Base-by-base conservation (phyloP, 2,113 vertebrate species). In the Rhinolophus sinicus region DNA sequence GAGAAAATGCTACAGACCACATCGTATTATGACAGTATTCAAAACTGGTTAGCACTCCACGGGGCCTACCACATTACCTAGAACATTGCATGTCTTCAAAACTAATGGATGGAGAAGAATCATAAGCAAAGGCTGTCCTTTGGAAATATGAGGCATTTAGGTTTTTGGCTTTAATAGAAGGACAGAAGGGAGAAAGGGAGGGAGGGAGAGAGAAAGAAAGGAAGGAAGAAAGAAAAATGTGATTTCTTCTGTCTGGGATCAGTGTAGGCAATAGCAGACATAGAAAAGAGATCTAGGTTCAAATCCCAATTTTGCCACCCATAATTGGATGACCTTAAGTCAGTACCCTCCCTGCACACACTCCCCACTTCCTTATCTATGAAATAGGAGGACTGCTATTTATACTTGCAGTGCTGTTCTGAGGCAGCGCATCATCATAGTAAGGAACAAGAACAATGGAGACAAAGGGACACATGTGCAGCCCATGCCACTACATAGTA, bases 401-500 rank as follows among this genome's bases (percentile, higher is more conserved):
- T 24, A 44, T 13, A 2, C 35, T 35, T 50, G 18, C 24, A 52
- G 62, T 21, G 22, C 16, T 72, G n/a, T 24, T 56, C 47, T 5
- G 35, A 67, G 40, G 33, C 21, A 60, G 26, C 9, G 3, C 1
- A 3, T 15, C 28, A 24, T 2, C 16, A 18, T 18, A n/a, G 35
- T 15, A n/a, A 88, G 35, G 35, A 83, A 33, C 22, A 52, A 72
- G 24, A 52, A 30, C 8, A 56, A 22, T 22, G 13, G 11, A 58
- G 33, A 22, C 11, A 12, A 72, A 69, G 44, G 6, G 35, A 82
- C 15, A 19, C 28, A 8, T 10, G 19, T 11, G 1, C 19, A 22
- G 58, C 14, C 52, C 35, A 35, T 9, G 3, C 30, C 12, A 54
- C 11, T 5, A 12, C 5, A 4, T 1, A 26, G 15, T 3, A 18